phyloP scores from a whole-genome alignment of 2,113 vertebrate genomes.

The Actenoides hombroni region DNA sequence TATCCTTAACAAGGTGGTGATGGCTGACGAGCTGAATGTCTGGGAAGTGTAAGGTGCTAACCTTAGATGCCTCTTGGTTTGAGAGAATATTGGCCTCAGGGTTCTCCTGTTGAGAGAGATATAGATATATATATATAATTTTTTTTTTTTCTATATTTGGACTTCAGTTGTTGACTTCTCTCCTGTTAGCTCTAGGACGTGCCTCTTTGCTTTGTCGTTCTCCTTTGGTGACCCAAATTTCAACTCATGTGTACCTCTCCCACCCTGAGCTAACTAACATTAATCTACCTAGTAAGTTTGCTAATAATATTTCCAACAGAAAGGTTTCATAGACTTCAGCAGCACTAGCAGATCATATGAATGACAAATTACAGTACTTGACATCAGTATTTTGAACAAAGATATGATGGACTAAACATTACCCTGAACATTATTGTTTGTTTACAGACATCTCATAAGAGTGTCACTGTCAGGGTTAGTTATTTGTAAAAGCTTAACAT shows the following conservation, averaged over 20 bases:
- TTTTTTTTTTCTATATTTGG: neutral
- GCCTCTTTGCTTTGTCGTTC: neutral
- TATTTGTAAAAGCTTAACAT: neutral
- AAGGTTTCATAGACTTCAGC: neutral
- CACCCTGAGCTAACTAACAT: neutral
- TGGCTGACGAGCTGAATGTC: neutral
- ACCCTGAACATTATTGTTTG: neutral
- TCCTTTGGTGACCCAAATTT: neutral
- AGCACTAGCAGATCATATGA: neutral
- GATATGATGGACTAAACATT: neutral
- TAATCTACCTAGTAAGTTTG: neutral
- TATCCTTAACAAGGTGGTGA: neutral
- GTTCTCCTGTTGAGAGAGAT: neutral
- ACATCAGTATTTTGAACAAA: neutral
- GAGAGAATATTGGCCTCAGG: neutral
- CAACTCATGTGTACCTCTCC: neutral
- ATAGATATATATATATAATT: neutral
- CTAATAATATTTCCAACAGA: neutral
- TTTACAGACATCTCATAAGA: neutral
- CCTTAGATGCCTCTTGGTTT: slow-evolving; percentile 5
- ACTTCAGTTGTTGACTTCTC: neutral
- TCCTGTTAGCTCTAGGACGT: neutral
- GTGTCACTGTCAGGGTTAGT: neutral
- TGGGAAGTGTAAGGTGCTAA: slow-evolving; percentile 10
- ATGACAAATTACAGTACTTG: neutral